Base-by-base conservation (phyloP, 2,797 vertebrate genomes). In the Chlorospingus semifuscus region DNA sequence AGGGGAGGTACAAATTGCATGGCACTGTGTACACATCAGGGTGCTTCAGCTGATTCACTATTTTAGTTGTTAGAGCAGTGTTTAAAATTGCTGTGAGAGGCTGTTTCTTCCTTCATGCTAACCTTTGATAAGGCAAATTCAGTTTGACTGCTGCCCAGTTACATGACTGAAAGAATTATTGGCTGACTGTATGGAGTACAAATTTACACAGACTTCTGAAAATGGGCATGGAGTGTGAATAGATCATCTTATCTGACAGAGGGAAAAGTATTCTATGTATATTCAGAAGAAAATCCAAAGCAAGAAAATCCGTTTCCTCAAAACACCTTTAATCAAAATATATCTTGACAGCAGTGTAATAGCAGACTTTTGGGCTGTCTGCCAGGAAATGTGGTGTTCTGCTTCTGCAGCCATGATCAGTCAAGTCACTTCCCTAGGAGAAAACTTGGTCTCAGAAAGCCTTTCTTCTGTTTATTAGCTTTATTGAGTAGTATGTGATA, bases 241-340 rank as follows among this genome's bases (percentile, higher is more conserved):
- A 82, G 63, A 70, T 94, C n/a, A 47, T 91, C 84, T 79, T 72
- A 26, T 57, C 69, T 86, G 77, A 78, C 65, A 69, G 52, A 37
- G 50, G 53, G 41, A 53, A 22, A 77, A 83, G 47, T 71, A 69
- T 90, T 91, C 65, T 44, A 4, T 88, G 72, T 53, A n/a, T 86
- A 57, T 61, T 65, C 32, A 77, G 81, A 52, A 78, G 60, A 89
- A 74, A 83, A 87, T 34, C 49, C 53, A 61, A 94, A 84, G 84
- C 61, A 64, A 90, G 50, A 86, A 87, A 90, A 83, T 72, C 47
- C 39, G 63, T 89, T 96, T 95, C 90, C 77, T 92, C 55, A 95
- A 86, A 95, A 81, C 69, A 89, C 41, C 57, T 94, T 82, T 84
- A 86, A 92, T 88, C 88, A 75, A 86, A 93, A 85, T 78, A 17